These are phyloP conservation scores for Polietes domitor DNA, from an alignment of 2,888 invertebrate genomes.

Conservation along the genomic window DNA sequence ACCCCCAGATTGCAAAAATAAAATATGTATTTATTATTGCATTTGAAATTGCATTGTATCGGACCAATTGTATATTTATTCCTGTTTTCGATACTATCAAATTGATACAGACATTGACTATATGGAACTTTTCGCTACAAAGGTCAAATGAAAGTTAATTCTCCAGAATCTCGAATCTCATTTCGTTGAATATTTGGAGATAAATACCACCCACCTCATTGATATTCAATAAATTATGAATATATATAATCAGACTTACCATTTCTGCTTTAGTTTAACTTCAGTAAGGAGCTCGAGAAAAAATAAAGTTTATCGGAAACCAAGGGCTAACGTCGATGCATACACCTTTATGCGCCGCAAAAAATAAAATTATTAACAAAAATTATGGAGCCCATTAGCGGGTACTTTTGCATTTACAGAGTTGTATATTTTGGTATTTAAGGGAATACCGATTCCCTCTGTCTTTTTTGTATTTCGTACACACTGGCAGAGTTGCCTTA, in stretches of 20 bases:
- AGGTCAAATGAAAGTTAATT: constrained; percentile 69
- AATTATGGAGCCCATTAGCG: constrained; percentile 26
- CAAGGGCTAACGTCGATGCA: neutral
- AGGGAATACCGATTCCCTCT: too few species aligned
- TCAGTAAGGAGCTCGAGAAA: constrained; percentile 2
- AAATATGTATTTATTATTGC: neutral
- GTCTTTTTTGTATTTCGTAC: too few species aligned
- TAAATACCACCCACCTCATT: neutral
- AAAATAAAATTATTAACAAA: constrained; percentile 55
- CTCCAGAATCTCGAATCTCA: constrained; percentile 29
- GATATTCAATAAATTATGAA: neutral
- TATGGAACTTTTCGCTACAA: constrained; percentile 18
- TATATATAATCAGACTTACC: constrained; percentile 33
- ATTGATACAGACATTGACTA: neutral
- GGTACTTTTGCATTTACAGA: neutral
- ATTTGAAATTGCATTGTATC: neutral
- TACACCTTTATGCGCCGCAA: neutral
- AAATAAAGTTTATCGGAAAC: neutral
- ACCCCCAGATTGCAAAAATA: neutral
- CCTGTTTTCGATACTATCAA: too few species aligned
- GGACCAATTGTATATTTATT: neutral
- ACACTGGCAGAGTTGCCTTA: too few species aligned
- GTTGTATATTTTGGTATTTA: neutral
- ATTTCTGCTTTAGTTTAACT: constrained; percentile 28
- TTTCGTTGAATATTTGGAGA: neutral